Conservation (phyloP, 2,113 vertebrate species). For the Tiliqua scincoides region DNA sequence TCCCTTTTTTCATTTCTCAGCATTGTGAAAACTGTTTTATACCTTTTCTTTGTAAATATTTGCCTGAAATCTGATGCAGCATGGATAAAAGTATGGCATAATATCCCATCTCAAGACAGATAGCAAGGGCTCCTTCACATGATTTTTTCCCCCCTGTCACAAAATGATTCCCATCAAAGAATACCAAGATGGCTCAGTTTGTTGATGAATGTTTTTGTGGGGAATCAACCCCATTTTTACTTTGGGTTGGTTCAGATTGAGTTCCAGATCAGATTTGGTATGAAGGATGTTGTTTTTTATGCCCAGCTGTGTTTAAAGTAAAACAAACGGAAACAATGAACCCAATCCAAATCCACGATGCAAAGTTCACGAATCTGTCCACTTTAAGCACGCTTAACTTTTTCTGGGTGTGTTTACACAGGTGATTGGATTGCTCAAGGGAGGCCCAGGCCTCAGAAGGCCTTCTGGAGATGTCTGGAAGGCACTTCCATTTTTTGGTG, state of each 20-base stretch:
- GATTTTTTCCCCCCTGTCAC: background rate
- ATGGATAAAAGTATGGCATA: background rate
- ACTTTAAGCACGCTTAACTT: background rate
- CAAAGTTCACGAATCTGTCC: too few relatives aligned
- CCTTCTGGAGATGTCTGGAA: too few relatives aligned
- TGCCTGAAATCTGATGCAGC: slow-evolving; percentile 1
- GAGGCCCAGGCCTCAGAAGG: too few relatives aligned
- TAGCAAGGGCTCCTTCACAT: too few relatives aligned
- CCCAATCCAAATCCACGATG: too few relatives aligned
- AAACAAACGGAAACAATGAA: background rate
- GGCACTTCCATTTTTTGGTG: too few relatives aligned
- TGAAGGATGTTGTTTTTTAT: background rate
- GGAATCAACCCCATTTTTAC: too few relatives aligned
- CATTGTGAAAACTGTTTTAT: background rate
- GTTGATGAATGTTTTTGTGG: background rate
- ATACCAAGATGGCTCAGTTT: background rate
- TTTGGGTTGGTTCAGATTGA: background rate
- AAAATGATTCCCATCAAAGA: background rate
- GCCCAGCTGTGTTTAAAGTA: background rate
- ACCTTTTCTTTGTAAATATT: slow-evolving; percentile 3
- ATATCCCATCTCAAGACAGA: background rate
- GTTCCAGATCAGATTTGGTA: background rate
- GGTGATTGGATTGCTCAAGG: background rate
- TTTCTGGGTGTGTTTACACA: background rate
- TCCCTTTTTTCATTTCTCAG: background rate